Base-by-base conservation (phyloP, 2,888 invertebrate species). In the Drepanosiphum platanoidis region DNA sequence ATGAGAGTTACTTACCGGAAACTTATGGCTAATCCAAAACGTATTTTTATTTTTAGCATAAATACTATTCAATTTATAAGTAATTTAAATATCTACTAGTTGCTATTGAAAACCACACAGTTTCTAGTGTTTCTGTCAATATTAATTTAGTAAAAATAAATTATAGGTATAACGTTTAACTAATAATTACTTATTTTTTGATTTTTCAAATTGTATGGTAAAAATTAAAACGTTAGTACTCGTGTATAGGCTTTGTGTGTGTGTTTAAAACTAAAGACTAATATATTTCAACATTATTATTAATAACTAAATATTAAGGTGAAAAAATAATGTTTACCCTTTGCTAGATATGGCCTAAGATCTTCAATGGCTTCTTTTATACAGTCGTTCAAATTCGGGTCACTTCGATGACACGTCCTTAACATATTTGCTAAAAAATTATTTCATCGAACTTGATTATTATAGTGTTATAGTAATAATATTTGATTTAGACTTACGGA, bases 331-430 rank as follows among this genome's bases (percentile, higher is more conserved):
- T n/a, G n/a, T 30, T 87, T 87, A 88, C 89, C 95, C 13, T 90
- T 88, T 0, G 90, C 89, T 27, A 95, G 89, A 61, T 92, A 90
- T 0, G 92, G 92, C 64, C 91, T 90, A 86, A 94, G 90, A 0
- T 89, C 89, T 83, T 94, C 92, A 13, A 95, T 90, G 1, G 92
- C 92, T 27, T 92, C 89, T 87, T 90, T 90, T 0, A 93, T 91
- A 88, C 95, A 95, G 15, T 90, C 91, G 88, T 92, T 92, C 78
- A 94, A 89, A 22, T 93, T 91, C 0, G 91, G 91, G 88, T 93
- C 93, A 79, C 92, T 93, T 8, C 93, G 91, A 87, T 91, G 92
- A 88, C 95, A 95, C 82, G 93, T 90, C 87, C 92, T 91, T 9
- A 95, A 90, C 89, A 93, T 93, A 11, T 91, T 90, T 61, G 94